phyloP scores from a whole-genome alignment of 2,113 vertebrate species.

The Notothenia rossii region DNA sequence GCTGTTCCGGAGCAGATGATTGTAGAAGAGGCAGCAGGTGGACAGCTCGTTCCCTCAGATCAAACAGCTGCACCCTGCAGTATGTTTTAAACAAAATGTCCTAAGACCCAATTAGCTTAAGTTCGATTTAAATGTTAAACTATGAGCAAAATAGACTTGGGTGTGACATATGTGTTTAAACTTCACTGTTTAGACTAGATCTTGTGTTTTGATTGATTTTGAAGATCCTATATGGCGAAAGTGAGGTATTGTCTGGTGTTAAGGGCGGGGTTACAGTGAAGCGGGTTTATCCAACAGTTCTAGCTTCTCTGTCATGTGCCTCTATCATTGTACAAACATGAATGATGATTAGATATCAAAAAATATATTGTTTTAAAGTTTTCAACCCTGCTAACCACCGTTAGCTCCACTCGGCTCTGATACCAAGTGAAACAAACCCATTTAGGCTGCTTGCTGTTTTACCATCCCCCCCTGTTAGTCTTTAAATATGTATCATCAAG shows the following conservation, averaged over 20 bases:
- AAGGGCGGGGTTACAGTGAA: too few species aligned
- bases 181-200: not conserved
- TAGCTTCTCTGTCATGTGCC: too few species aligned
- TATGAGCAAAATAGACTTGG: not conserved
- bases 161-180: not conserved
- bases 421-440: not conserved
- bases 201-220: too few species aligned
- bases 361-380: too few species aligned
- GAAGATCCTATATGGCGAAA: too few species aligned
- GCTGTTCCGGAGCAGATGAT: constrained; percentile 52
- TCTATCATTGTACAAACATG: too few species aligned
- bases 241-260: too few species aligned
- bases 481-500: not conserved
- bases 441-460: not conserved
- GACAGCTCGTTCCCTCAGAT: constrained; percentile 38
- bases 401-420: not conserved
- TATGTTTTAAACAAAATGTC: constrained; percentile 12
- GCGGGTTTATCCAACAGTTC: too few species aligned
- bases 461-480: not conserved
- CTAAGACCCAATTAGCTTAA: constrained; percentile 41
- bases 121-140: constrained; percentile 29
- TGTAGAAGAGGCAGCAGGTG: constrained; percentile 51
- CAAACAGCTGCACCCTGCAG: constrained; percentile 42
- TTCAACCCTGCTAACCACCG: too few species aligned
- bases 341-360: too few species aligned